phyloP scores from a whole-genome alignment of 2,888 invertebrate genomes.

The Drosophila kuntzei region DNA sequence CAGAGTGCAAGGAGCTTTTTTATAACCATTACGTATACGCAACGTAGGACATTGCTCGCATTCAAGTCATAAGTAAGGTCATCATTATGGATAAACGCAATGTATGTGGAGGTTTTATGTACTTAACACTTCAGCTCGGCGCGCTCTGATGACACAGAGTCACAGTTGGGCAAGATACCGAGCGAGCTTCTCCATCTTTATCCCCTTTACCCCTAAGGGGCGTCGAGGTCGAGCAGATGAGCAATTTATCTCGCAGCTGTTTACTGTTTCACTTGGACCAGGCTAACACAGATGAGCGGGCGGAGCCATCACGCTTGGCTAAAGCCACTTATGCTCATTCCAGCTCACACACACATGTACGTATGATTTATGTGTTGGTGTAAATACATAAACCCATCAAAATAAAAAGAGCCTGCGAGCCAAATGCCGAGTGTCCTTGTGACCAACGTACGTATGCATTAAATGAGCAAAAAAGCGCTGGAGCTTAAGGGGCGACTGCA shows the following conservation, averaged over 20 bases:
- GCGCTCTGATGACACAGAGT: constrained; percentile 61
- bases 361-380: constrained; percentile 71
- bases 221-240: constrained; percentile 77
- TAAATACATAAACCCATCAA: constrained; percentile 77
- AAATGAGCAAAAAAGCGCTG: constrained; percentile 66
- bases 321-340: constrained; percentile 76
- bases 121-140: constrained; percentile 78
- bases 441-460: constrained; percentile 57
- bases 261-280: constrained; percentile 72
- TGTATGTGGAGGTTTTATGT: constrained; percentile 74
- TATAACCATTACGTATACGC: constrained; percentile 68
- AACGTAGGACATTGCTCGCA: constrained; percentile 45
- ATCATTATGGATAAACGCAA: constrained; percentile 80
- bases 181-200: background rate
- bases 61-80: constrained; percentile 76
- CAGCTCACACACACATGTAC: constrained; percentile 25
- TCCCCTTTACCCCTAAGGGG: constrained; percentile 2
- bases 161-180: constrained; percentile 52
- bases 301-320: constrained; percentile 65
- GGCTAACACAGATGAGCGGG: constrained; percentile 14
- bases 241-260: constrained; percentile 82
- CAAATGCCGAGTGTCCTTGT: constrained; percentile 66
- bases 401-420: constrained; percentile 39
- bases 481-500: constrained; percentile 18
- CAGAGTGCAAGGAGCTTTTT: constrained; percentile 12